phyloP scores from a whole-genome alignment of 2,888 invertebrate species.

The Agonopterix subpropinquella region DNA sequence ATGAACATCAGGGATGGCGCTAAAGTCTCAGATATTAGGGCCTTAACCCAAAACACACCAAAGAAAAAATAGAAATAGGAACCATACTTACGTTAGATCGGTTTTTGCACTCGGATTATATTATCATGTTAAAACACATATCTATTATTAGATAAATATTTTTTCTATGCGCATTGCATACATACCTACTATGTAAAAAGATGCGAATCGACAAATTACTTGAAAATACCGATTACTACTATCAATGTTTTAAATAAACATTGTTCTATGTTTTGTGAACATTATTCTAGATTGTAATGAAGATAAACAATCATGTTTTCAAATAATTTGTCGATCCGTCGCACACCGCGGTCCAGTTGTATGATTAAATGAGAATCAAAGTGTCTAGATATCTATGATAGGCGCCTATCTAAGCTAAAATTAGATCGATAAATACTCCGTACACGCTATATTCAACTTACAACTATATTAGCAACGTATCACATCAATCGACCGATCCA shows the following conservation, averaged over 20 bases:
- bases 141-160: constrained; percentile 42
- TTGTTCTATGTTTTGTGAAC: too few species aligned
- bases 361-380: constrained; percentile 52
- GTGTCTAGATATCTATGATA: constrained; percentile 50
- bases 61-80: constrained; percentile 46
- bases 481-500: constrained; percentile 64
- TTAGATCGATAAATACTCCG: constrained; percentile 69
- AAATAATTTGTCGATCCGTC: constrained; percentile 13
- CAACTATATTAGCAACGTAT: constrained; percentile 58
- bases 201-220: constrained; percentile 1
- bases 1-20: too few species aligned
- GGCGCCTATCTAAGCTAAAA: constrained; percentile 60
- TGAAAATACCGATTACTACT: background rate
- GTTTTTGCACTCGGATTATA: constrained; percentile 36
- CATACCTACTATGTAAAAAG: constrained; percentile 18
- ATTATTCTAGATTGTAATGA: too few species aligned
- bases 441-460: constrained; percentile 56
- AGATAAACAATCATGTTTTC: background rate
- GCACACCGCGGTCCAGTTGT: constrained; percentile 40
- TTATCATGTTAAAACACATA: constrained; percentile 29
- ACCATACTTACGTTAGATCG: constrained; percentile 16
- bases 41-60: constrained; percentile 39
- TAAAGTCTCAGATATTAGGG: too few species aligned
- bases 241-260: too few species aligned
- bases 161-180: constrained; percentile 38